phyloP scores from a whole-genome alignment of 2,113 vertebrate species.

The Gymnocephalus cernua region DNA sequence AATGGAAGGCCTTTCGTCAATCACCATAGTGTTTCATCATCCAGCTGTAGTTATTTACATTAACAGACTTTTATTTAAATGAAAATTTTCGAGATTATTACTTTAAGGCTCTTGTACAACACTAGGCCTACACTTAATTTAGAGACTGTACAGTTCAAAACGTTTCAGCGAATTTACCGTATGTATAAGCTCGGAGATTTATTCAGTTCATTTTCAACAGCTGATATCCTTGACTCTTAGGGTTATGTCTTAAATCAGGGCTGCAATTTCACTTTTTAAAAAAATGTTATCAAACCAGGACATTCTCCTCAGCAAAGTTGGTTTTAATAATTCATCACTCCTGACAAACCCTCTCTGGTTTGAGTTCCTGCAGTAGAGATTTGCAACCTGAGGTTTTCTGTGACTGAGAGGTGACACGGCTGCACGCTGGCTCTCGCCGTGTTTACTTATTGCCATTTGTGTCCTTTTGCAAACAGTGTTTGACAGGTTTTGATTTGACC shows the following conservation, averaged over 20 bases:
- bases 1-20: no score
- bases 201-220: constrained; percentile 19
- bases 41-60: no score
- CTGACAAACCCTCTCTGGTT: constrained; percentile 50
- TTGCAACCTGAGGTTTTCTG: constrained; percentile 45
- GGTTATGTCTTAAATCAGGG: constrained; percentile 44
- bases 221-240: constrained; percentile 6
- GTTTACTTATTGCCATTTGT: constrained; percentile 71
- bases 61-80: no score
- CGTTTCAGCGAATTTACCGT: neutral
- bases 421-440: constrained; percentile 22
- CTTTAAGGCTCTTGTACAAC: neutral
- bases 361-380: constrained; percentile 35
- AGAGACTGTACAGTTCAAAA: neutral
- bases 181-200: neutral
- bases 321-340: constrained; percentile 72
- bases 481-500: constrained; percentile 69
- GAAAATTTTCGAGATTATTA: no score
- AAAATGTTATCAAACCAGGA: constrained; percentile 54
- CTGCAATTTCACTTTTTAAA: constrained; percentile 41
- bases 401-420: constrained; percentile 25
- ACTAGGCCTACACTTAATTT: neutral
- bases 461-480: constrained; percentile 66
- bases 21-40: no score
- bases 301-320: constrained; percentile 40